A percentile compares a stretch with the other conserved stretches of the same genome.
Conservation (phyloP, 2,113 vertebrate species). For the Cettia cetti region DNA sequence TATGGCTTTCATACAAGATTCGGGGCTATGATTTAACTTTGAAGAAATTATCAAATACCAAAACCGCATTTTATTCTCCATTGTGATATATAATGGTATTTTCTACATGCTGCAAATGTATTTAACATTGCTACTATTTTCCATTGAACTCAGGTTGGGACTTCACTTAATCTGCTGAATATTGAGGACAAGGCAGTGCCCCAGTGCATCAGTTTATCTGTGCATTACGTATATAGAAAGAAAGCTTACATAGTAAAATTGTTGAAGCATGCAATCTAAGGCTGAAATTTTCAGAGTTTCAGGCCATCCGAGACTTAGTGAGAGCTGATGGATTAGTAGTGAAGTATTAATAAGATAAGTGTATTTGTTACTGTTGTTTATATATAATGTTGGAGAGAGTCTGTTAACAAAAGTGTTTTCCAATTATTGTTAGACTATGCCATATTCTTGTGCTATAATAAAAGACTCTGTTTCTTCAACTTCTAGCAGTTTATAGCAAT, state of each 20-base stretch:
- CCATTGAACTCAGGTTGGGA: neutral
- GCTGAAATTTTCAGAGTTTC: conserved; percentile 13
- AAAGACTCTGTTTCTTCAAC: neutral
- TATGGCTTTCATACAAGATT: neutral
- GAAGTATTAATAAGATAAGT: conserved; percentile 43
- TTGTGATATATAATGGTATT: neutral
- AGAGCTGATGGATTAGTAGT: conserved; percentile 42
- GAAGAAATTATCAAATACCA: neutral
- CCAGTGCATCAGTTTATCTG: conserved; percentile 35
- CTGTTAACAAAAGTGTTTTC: neutral
- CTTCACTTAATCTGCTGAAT: conserved; percentile 45
- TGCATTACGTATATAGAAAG: conserved; percentile 15
- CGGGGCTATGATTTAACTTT: neutral
- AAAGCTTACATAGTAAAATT: conserved; percentile 48
- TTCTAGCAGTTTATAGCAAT: neutral
- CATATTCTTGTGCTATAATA: neutral
- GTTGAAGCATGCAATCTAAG: conserved; percentile 29
- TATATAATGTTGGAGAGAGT: neutral
- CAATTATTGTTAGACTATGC: neutral
- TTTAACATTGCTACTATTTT: neutral
- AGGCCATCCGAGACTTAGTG: conserved; percentile 8
- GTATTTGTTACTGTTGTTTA: conserved; percentile 25
- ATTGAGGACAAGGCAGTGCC: neutral
- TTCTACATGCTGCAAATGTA: neutral
- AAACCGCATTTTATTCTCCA: neutral